These are phyloP conservation scores for Thera britannica DNA, from an alignment of 2,888 invertebrate genomes.

Conservation along the genomic window DNA sequence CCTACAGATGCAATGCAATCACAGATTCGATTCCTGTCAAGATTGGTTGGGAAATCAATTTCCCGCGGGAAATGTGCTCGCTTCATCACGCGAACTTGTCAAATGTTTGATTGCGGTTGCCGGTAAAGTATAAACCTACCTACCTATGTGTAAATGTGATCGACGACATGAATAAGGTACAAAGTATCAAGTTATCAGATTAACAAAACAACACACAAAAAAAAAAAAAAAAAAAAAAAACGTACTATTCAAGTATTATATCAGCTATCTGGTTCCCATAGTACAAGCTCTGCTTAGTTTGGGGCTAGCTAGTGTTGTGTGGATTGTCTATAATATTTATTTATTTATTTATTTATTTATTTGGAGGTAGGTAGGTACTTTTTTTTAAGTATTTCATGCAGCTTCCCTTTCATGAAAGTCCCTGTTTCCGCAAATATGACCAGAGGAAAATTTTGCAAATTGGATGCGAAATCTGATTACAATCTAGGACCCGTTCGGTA, in stretches of 20 bases:
- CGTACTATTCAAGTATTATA: no score
- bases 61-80: conserved; percentile 32
- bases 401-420: conserved; percentile 4
- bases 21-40: conserved; percentile 27
- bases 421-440: conserved; percentile 33
- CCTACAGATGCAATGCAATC: conserved; percentile 29
- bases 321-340: no score
- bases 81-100: conserved; percentile 24
- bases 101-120: conserved; percentile 16
- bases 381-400: no score
- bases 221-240: no score
- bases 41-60: conserved; percentile 29
- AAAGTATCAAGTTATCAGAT: no score
- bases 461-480: conserved; percentile 38
- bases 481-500: conserved; percentile 27
- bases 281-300: no score
- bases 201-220: no score
- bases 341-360: no score
- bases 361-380: no score
- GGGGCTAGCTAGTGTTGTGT: no score
- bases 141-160: neutral
- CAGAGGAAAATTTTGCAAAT: conserved; percentile 37
- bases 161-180: no score
- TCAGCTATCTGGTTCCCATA: no score
- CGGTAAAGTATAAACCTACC: neutral